Base-by-base conservation (phyloP, 2,888 invertebrate species). In the Tipula vernalis region DNA sequence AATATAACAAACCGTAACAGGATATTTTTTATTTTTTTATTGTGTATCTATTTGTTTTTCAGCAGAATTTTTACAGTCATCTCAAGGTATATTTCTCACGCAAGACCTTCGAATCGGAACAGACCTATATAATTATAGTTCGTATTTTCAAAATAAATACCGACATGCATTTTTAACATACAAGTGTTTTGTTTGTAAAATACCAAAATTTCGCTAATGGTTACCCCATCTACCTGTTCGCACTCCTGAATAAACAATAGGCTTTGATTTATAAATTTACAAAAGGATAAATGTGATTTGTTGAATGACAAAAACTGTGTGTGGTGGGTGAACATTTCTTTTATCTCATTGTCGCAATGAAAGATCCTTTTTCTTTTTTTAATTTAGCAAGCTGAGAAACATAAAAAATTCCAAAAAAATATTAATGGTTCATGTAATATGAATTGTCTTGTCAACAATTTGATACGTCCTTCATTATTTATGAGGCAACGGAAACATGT, bases 261-360 rank as follows among this genome's bases (percentile, higher is more conserved):
- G 8, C 10, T 71, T 18, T 28, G 28, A 28, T 28, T 0, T 0
- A 10, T 15, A 15, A 10, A 28, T 71, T 4, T 28, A 18, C 28
- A 71, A 28, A 71, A 71, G 71, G 51, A 57, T 57, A 5, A 57
- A 57, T 57, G 15, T 8, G 15, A 28, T 28, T 71, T 71, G 71
- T 71, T 71, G 71, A 71, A 71, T 71, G 71, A 71, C 71, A 71
- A 71, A 71, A 71, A 71, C 71, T 71, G 71, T 71, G 71, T 71
- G 71, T 71, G 71, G 71, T 71, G 71, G 71, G 10, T 28, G 71
- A 71, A 71, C 6, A 71, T 51, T 71, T 10, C 71, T 71, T 71
- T 71, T 10, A 71, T 71, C 71, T 71, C 10, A 71, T 71, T 71
- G 71, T 71, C 71, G 71, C 71, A 71, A 39, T 28, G 10, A 28